Conservation (phyloP, 2,113 vertebrate genomes). For the Pangasianodon gigas region DNA sequence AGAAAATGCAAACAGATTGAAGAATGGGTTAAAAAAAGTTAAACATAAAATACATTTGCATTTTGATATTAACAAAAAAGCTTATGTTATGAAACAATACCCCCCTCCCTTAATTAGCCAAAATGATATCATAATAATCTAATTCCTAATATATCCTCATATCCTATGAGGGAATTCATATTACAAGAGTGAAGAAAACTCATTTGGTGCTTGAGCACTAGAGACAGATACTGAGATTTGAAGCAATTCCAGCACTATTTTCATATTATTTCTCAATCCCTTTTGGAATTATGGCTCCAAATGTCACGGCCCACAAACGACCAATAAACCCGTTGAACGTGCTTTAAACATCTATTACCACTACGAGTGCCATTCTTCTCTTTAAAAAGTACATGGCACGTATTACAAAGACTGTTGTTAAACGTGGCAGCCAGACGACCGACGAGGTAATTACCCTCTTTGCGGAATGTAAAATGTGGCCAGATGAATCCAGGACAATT, state of each 20-base stretch:
- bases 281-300: slow-evolving; percentile 22
- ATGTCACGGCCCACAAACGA: slow-evolving; percentile 33
- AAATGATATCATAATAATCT: not conserved
- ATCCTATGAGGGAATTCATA: not conserved
- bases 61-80: not conserved
- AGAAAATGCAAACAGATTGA: not conserved
- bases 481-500: slow-evolving; percentile 53
- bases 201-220: not conserved
- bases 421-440: slow-evolving; percentile 56
- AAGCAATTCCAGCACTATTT: not conserved
- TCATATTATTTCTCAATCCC: not conserved
- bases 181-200: not conserved
- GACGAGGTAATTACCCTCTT: slow-evolving; percentile 52
- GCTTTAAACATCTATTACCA: slow-evolving; percentile 57
- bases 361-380: slow-evolving; percentile 45
- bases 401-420: slow-evolving; percentile 50
- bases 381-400: slow-evolving; percentile 38
- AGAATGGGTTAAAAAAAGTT: not conserved
- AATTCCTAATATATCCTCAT: not conserved
- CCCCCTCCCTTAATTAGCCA: not conserved
- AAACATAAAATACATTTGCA: not conserved
- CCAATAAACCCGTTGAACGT: slow-evolving; percentile 56
- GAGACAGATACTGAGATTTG: too few relatives aligned
- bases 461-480: slow-evolving; percentile 58
- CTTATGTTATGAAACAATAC: not conserved